These are phyloP conservation scores for Drosophila miranda DNA, from an alignment of 1,140 invertebrate species.

Conservation along the genomic window DNA sequence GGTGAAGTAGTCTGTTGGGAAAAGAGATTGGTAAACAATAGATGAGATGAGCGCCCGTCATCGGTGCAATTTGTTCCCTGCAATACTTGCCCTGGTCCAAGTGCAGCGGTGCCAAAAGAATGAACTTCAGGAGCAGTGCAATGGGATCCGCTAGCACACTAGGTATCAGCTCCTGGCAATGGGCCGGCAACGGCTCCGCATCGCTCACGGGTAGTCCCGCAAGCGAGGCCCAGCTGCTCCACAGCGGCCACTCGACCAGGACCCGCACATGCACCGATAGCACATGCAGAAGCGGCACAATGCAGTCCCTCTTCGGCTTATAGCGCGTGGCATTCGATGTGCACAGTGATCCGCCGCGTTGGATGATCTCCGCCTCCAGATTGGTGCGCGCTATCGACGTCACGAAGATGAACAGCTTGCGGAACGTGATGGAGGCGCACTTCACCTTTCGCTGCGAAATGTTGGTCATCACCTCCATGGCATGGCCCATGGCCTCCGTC, in stretches of 20 bases:
- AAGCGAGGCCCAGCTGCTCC: constrained; percentile 86
- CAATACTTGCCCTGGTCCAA: constrained; percentile 90
- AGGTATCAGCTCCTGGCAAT: constrained; percentile 78
- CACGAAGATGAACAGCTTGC: constrained; percentile 93
- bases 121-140: constrained; percentile 92
- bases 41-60: neutral
- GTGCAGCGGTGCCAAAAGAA: constrained; percentile 91
- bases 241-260: constrained; percentile 86
- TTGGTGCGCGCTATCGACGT: constrained; percentile 96
- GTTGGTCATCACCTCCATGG: constrained; percentile 97
- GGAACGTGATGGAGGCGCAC: constrained; percentile 85
- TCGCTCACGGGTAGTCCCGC: constrained; percentile 83
- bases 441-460: constrained; percentile 84
- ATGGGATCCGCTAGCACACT: constrained; percentile 91
- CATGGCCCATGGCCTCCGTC: constrained; percentile 90
- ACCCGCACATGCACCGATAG: constrained; percentile 92
- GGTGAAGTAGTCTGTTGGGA: constrained; percentile 90
- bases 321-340: constrained; percentile 84
- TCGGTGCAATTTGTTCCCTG: neutral
- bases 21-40: no score
- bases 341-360: constrained; percentile 90
- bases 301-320: constrained; percentile 93
- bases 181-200: constrained; percentile 69
- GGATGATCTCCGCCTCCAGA: constrained; percentile 95
- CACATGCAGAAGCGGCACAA: constrained; percentile 94